Percentiles rank a stretch among this genome's conserved stretches.
These are phyloP conservation scores for Zaprionus inermis DNA, from an alignment of 1,140 invertebrate genomes.

Conservation along the genomic window DNA sequence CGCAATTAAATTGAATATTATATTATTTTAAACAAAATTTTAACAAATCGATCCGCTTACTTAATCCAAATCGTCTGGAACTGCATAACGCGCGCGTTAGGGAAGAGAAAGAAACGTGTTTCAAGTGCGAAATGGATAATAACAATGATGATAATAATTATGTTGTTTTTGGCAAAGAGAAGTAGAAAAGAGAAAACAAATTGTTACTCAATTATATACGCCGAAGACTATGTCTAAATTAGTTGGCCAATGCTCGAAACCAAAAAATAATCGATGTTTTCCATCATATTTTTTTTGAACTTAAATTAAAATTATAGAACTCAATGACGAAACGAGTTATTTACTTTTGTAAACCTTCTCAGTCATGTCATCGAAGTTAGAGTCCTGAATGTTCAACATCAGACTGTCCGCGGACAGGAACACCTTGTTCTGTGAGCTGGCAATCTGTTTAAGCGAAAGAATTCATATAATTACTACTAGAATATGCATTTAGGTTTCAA, in stretches of 20 bases:
- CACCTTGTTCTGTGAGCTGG: slow-evolving; percentile 96
- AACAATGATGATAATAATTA: slow-evolving; percentile 3
- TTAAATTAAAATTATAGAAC: slow-evolving; percentile 69
- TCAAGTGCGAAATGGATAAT: slow-evolving; percentile 39
- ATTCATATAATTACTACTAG: background rate
- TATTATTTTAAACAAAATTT: slow-evolving; percentile 46
- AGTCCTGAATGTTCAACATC: slow-evolving; percentile 98
- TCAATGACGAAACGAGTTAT: slow-evolving; percentile 75
- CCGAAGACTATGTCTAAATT: slow-evolving; percentile 51
- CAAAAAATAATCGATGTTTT: slow-evolving; percentile 52
- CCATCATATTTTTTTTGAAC: slow-evolving; percentile 41
- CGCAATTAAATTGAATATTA: slow-evolving; percentile 45
- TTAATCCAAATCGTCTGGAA: slow-evolving; percentile 70
- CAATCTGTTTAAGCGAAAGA: slow-evolving; percentile 88
- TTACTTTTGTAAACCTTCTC: slow-evolving; percentile 93
- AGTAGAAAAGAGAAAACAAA: slow-evolving; percentile 54
- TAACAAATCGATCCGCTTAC: slow-evolving; percentile 46
- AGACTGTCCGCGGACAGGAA: slow-evolving; percentile 96
- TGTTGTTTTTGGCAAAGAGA: slow-evolving; percentile 39
- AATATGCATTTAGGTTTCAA: slow-evolving; percentile 11
- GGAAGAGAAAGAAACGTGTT: slow-evolving; percentile 41
- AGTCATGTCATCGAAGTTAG: slow-evolving; percentile 94
- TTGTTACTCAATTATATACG: slow-evolving; percentile 51
- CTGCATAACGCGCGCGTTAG: slow-evolving; percentile 52
- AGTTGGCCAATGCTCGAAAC: slow-evolving; percentile 65